These are phyloP conservation scores for Agrotis puta DNA, from an alignment of 2,888 invertebrate genomes.

Conservation along the genomic window DNA sequence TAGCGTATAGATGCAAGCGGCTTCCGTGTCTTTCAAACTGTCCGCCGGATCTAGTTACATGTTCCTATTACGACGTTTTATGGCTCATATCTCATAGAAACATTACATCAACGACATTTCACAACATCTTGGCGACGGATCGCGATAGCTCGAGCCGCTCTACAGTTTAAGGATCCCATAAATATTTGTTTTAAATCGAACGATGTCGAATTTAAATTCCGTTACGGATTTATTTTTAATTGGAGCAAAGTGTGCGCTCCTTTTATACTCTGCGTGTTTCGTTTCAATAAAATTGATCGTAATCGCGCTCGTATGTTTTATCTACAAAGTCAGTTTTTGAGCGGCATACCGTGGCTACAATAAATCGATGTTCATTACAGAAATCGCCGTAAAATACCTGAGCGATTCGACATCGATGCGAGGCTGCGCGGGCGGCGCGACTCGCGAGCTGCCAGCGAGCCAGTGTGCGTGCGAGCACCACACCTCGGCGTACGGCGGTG, in stretches of 20 bases:
- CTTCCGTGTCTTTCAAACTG: conserved; percentile 81
- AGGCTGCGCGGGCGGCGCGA: conserved; percentile 67
- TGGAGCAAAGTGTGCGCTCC: conserved; percentile 74
- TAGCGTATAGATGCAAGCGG: conserved; percentile 82
- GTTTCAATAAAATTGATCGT: conserved; percentile 83
- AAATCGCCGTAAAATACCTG: conserved; percentile 89
- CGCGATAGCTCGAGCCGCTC: conserved; percentile 43
- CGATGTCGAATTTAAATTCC: conserved; percentile 77
- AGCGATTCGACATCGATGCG: conserved; percentile 83
- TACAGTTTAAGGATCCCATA: conserved; percentile 68
- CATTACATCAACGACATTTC: conserved; percentile 76
- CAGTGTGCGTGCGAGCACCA: conserved; percentile 69
- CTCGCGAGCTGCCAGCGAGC: conserved; percentile 55
- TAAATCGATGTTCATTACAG: conserved; percentile 89
- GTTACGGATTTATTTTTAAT: conserved; percentile 81
- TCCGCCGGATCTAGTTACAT: conserved; percentile 81
- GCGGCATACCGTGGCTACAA: conserved; percentile 82
- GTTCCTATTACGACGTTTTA: conserved; percentile 79
- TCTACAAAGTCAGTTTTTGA: conserved; percentile 83
- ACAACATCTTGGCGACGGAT: conserved; percentile 66
- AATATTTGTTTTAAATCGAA: conserved; percentile 75
- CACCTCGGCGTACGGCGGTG: conserved; percentile 66
- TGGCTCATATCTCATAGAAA: conserved; percentile 68
- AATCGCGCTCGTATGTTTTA: conserved; percentile 82
- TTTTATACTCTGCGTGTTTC: conserved; percentile 74